Conservation (phyloP, 1,140 invertebrate genomes). For the Cyphomyrmex costatus region DNA sequence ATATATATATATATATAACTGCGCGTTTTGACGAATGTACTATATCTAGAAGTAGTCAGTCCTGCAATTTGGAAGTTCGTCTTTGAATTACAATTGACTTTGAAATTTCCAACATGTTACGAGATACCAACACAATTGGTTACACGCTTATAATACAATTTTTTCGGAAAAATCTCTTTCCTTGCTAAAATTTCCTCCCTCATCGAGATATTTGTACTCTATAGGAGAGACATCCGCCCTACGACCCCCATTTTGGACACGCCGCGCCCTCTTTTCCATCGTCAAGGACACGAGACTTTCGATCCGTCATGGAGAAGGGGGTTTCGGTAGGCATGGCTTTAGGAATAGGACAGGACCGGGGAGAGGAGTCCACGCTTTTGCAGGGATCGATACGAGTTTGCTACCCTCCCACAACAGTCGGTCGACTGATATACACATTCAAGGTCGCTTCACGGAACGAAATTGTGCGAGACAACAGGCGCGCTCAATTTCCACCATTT, state of each 20-base stretch:
- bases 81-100: neutral
- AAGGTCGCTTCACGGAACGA: slow-evolving; percentile 45
- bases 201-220: neutral
- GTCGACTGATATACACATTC: slow-evolving; percentile 62
- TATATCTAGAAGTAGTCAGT: neutral
- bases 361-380: slow-evolving; percentile 38
- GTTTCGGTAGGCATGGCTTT: slow-evolving; percentile 48
- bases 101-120: neutral
- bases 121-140: neutral
- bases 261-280: slow-evolving; percentile 15
- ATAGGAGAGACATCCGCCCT: slow-evolving; percentile 33
- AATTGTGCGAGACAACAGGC: slow-evolving; percentile 5
- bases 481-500: slow-evolving; percentile 21
- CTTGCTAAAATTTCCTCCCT: neutral
- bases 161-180: neutral
- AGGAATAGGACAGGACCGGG: slow-evolving; percentile 50
- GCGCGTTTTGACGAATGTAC: neutral
- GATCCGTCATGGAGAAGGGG: slow-evolving; percentile 56
- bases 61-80: neutral
- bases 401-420: slow-evolving; percentile 54
- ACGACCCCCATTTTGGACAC: slow-evolving; percentile 43
- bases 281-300: slow-evolving; percentile 69
- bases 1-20: too few relatives aligned
- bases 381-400: slow-evolving; percentile 67
- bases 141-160: neutral